Conservation (phyloP, 2,113 vertebrate genomes). For the Neogobius melanostomus region DNA sequence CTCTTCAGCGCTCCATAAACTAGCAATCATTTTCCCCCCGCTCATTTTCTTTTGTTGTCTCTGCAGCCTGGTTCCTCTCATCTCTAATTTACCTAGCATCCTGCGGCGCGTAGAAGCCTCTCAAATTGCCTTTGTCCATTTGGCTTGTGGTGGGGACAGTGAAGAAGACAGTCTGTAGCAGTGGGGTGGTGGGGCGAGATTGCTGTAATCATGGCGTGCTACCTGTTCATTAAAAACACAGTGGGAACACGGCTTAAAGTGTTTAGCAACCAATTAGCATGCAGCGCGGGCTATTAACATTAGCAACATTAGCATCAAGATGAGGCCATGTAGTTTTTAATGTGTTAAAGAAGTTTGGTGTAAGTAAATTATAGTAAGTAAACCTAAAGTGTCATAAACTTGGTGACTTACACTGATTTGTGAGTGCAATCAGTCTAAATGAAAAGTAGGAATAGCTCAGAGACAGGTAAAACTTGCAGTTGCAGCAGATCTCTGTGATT, state of each 20-base stretch:
- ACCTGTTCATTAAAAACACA: slow-evolving; percentile 99
- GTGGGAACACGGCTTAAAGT: slow-evolving; percentile 93
- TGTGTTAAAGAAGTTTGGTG: slow-evolving; percentile 29
- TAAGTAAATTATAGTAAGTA: slow-evolving; percentile 4
- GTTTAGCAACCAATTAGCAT: slow-evolving; percentile 97
- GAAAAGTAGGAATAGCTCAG: slow-evolving; percentile 18
- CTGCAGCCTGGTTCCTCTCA: slow-evolving; percentile 83
- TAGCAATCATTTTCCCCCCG: slow-evolving; percentile 67
- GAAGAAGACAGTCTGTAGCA: slow-evolving; percentile 48
- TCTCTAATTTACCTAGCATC: slow-evolving; percentile 86
- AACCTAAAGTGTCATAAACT: slow-evolving; percentile 9
- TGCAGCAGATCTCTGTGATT: slow-evolving; percentile 73
- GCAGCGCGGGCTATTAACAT: slow-evolving; percentile 98
- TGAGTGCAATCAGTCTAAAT: slow-evolving; percentile 42
- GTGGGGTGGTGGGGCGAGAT: slow-evolving; percentile 90
- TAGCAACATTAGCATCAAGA: slow-evolving; percentile 62
- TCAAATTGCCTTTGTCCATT: slow-evolving; percentile 84
- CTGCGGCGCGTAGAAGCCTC: slow-evolving; percentile 88
- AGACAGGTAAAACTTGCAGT: slow-evolving; percentile 26
- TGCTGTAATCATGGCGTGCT: slow-evolving; percentile 99
- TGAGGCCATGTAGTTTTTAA: slow-evolving; percentile 20
- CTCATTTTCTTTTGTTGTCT: slow-evolving; percentile 86
- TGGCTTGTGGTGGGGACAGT: slow-evolving; percentile 28
- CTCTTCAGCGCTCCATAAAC: slow-evolving; percentile 48
- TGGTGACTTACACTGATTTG: slow-evolving; percentile 17